Evolutionary conservation across 2,113 vertebrate genomes (phyloP).

Genomic region (Hydrochoerus hydrochaeris): DNA sequence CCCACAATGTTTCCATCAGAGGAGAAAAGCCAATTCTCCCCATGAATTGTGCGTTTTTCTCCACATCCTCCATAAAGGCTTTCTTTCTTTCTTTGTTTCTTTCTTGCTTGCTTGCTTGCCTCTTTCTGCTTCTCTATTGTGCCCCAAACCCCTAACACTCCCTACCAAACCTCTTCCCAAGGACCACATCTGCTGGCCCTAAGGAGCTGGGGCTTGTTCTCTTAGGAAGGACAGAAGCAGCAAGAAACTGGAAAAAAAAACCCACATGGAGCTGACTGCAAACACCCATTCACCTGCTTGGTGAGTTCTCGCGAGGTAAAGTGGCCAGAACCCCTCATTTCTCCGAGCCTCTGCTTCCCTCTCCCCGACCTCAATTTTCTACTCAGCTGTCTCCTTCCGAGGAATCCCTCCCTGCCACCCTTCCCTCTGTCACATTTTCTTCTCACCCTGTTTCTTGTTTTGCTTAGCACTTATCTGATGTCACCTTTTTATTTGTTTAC

Average conservation of each 20-base stretch:
- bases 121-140: too few species aligned
- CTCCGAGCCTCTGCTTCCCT: background rate
- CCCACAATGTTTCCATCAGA: too few species aligned
- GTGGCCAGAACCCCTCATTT: background rate
- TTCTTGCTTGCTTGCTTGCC: too few species aligned
- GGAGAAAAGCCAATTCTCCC: too few species aligned
- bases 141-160: background rate
- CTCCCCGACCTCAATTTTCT: too few species aligned
- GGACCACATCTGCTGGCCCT: background rate
- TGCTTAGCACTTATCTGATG: background rate
- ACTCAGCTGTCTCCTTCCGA: background rate
- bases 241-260: background rate
- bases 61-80: too few species aligned
- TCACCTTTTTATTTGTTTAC: background rate
- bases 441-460: background rate
- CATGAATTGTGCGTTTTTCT: too few species aligned
- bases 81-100: too few species aligned
- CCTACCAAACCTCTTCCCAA: background rate
- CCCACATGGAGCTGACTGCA: background rate
- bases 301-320: background rate
- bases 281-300: background rate
- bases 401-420: background rate
- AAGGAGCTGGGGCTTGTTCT: background rate
- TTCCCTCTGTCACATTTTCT: rapidly evolving
- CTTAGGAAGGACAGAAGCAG: background rate